Evolutionary conservation across 2,797 vertebrate species (phyloP), one percentile per base, ranked within the genome.

Genomic region (Melanotaenia boesemani): DNA sequence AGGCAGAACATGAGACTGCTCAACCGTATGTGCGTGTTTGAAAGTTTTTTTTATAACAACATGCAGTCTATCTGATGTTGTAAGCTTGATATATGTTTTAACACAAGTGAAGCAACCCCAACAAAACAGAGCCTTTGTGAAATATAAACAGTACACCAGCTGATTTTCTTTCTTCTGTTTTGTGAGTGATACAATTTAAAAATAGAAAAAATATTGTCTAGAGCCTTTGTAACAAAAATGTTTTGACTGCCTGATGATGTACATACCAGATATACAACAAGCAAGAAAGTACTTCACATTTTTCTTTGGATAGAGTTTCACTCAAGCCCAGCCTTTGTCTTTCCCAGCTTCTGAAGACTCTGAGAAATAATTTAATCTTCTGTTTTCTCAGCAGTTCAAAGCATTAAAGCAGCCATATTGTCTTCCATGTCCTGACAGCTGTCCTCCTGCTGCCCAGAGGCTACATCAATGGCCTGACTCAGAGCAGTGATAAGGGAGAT

Each of bases 401-500:
- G 13, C 52, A 61, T 74, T 69, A 82, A 71, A 65, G 36, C 57
- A 20, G 1, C 30, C 0, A 0, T 61, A 71, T 72, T 56, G 18
- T 72, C 78, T 56, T 57, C 50, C 34, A 55, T 11, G 16, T 63
- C 24, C 18, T 67, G 39, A 48, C 55, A 77, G 69, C 26, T 39
- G 18, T 72, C 72, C 44, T 89, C 64, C 18, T 76, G 80, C 52
- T 84, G 73, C 68, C 73, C 79, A 26, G 70, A 83, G 44, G 84
- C 87, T 61, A 85, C 50, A 3, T 10, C 80, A 64, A 95, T 93
- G 69, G 94, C 93, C 67, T 91, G 91, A 26, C 80, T 86, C 73
- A 97, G 77, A 50, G 95, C 92, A 12, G 58, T 55, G 22, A 93
- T 95, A 75, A 97, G 88, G 66, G 95, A 95, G 77, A 90, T 89